These are phyloP conservation scores for Paradoxurus hermaphroditus DNA, from an alignment of 2,113 vertebrate genomes.

Conservation along the genomic window DNA sequence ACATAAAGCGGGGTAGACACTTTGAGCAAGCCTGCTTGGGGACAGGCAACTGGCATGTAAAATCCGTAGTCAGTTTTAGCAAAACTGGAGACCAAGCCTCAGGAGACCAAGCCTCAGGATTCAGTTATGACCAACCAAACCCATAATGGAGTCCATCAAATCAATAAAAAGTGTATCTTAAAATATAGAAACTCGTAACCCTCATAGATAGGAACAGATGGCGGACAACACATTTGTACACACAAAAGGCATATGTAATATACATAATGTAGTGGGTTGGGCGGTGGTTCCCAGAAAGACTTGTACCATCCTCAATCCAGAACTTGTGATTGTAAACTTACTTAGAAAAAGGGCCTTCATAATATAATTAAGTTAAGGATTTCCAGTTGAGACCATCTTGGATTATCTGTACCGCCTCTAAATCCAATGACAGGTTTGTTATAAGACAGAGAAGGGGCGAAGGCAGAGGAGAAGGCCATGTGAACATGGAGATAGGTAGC, in stretches of 20 bases:
- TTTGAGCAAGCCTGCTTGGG: background rate
- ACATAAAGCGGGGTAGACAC: background rate
- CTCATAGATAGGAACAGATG: background rate
- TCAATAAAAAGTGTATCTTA: background rate
- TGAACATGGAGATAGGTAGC: background rate
- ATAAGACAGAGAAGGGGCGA: background rate
- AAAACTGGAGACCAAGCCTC: background rate
- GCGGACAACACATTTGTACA: background rate
- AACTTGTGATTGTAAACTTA: background rate
- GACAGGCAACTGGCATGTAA: background rate
- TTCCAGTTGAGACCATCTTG: background rate
- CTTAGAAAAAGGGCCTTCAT: background rate
- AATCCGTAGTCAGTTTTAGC: background rate
- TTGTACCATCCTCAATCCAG: too few relatives aligned
- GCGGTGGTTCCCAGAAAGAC: background rate
- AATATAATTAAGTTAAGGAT: background rate
- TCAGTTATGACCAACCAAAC: background rate
- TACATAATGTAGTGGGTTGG: background rate
- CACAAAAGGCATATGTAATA: background rate
- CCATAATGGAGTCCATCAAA: background rate
- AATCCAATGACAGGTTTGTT: background rate
- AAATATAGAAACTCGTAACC: background rate
- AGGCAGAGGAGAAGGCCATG: background rate
- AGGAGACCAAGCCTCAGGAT: background rate
- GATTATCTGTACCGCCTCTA: background rate